Percentiles rank a stretch among this genome's conserved stretches.
Evolutionary conservation across 2,888 invertebrate species (phyloP).

Genomic region (Therioaphis trifolii): DNA sequence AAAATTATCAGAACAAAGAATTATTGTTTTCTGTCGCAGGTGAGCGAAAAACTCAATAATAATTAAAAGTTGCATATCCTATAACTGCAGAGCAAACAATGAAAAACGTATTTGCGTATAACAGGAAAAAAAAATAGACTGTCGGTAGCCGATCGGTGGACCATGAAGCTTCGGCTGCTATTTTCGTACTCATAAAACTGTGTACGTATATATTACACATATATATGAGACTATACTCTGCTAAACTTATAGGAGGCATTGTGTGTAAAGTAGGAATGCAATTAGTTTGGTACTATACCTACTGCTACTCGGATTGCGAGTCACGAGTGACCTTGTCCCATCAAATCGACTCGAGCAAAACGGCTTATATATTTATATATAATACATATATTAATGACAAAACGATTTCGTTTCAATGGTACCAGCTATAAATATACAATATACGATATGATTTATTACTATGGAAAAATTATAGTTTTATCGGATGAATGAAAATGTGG

Average conservation of each 20-base stretch:
- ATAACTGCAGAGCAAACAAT: background rate
- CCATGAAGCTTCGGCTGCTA: conserved; percentile 23
- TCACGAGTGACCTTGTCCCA: conserved; percentile 41
- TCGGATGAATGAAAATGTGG: too few species aligned
- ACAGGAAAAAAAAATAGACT: background rate
- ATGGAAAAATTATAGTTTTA: background rate
- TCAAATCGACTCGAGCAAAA: conserved; percentile 31
- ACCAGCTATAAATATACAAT: background rate
- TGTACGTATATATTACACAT: background rate
- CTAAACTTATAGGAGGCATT: conserved; percentile 15
- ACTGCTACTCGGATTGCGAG: conserved; percentile 18
- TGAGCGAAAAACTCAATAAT: background rate
- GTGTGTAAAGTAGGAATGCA: conserved; percentile 53
- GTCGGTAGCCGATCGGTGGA: conserved; percentile 16
- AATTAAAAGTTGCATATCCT: conserved; percentile 29
- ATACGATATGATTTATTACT: background rate
- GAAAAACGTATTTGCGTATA: background rate
- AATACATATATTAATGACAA: background rate
- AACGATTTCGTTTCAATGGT: conserved; percentile 12
- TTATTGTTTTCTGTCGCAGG: too few species aligned
- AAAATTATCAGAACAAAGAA: too few species aligned
- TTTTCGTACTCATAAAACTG: conserved; percentile 26
- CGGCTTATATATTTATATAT: conserved; percentile 5
- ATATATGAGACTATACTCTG: background rate
- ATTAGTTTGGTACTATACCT: conserved; percentile 31